Evolutionary conservation across 2,113 vertebrate genomes (phyloP).

Genomic region (Ptyas mucosa): DNA sequence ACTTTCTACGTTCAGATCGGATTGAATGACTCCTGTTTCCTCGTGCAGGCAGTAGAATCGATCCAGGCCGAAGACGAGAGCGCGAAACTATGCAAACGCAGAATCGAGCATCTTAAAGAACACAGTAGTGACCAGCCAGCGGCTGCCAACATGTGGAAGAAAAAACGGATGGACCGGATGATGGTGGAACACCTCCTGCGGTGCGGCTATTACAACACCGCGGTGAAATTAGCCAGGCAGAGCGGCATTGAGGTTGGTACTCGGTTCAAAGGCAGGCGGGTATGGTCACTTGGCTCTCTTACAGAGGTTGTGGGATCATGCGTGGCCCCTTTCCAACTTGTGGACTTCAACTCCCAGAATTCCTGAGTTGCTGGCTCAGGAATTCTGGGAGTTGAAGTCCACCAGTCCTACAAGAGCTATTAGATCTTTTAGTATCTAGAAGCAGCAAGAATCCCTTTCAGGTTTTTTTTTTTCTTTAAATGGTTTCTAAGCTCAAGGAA

Average conservation of each 20-base stretch:
- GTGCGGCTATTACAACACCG: slow-evolving; percentile 97
- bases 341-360: too few relatives aligned
- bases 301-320: too few relatives aligned
- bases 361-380: too few relatives aligned
- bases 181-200: slow-evolving; percentile 97
- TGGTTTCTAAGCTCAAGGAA: not conserved
- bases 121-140: slow-evolving; percentile 94
- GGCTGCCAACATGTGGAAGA: slow-evolving; percentile 93
- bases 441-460: not conserved
- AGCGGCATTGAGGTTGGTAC: slow-evolving; percentile 91
- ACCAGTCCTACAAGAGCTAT: too few relatives aligned
- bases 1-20: not conserved
- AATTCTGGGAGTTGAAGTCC: too few relatives aligned
- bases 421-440: too few relatives aligned
- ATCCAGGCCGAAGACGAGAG: slow-evolving; percentile 98
- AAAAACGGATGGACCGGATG: slow-evolving; percentile 98
- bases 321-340: too few relatives aligned
- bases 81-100: slow-evolving; percentile 93
- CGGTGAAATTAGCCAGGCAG: slow-evolving; percentile 92
- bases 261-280: rapidly evolving
- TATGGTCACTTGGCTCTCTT: not conserved
- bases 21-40: not conserved
- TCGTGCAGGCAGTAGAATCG: slow-evolving; percentile 87
- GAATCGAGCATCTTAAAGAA: slow-evolving; percentile 96
- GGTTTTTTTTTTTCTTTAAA: not conserved